phyloP scores from a whole-genome alignment of 2,113 vertebrate species.

The Astur gentilis region DNA sequence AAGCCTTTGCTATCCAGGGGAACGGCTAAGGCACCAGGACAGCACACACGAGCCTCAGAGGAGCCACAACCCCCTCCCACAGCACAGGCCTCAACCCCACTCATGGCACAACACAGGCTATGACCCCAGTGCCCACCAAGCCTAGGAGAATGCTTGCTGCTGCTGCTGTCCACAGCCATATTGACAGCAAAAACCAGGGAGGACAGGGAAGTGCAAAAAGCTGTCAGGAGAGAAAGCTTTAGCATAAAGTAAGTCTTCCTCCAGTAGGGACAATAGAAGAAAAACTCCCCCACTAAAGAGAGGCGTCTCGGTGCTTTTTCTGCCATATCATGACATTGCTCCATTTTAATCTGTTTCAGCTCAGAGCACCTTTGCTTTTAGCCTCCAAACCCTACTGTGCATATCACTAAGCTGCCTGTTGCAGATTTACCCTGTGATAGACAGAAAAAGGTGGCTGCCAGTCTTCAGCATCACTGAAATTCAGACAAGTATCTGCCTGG shows the following conservation, averaged over 20 bases:
- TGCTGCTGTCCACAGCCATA: background rate
- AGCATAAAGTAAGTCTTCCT: background rate
- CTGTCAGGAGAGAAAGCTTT: background rate
- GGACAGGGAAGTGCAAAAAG: background rate
- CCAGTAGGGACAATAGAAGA: background rate
- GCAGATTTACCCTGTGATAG: background rate
- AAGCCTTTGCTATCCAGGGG: background rate
- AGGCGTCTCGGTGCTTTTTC: background rate
- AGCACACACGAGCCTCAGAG: accelerated
- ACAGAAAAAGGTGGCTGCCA: background rate
- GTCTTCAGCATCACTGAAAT: background rate
- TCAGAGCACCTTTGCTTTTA: background rate
- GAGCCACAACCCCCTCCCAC: background rate
- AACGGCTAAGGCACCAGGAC: background rate
- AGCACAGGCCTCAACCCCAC: background rate
- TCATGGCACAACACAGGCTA: accelerated
- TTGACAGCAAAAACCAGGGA: background rate
- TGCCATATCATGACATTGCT: background rate
- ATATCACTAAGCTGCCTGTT: background rate
- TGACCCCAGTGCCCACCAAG: accelerated
- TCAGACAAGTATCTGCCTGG: background rate
- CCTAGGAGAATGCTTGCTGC: background rate
- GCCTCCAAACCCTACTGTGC: background rate
- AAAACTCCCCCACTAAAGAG: background rate
- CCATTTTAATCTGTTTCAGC: background rate